These are phyloP conservation scores for Hermaeophaga mercurialis DNA, from an alignment of 2,888 invertebrate genomes.

Conservation along the genomic window DNA sequence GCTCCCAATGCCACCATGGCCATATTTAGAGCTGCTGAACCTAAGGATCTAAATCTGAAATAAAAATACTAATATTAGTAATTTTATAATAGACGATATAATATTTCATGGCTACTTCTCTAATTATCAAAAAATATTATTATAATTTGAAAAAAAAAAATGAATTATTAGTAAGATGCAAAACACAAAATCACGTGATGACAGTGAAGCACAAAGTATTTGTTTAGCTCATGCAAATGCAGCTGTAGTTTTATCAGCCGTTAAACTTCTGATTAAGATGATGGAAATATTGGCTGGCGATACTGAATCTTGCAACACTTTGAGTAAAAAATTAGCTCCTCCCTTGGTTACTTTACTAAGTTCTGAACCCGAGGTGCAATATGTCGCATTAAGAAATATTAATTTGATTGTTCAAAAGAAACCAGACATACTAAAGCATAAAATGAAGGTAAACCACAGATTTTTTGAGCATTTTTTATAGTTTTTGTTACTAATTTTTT, in stretches of 20 bases:
- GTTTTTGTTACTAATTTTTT: too few species aligned
- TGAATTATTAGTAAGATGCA: too few species aligned
- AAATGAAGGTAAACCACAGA: constrained; percentile 88
- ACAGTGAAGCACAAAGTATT: constrained; percentile 97
- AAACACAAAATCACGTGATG: too few species aligned
- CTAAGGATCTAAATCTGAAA: constrained; percentile 77
- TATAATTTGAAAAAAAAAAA: too few species aligned
- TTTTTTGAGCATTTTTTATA: neutral
- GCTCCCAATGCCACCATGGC: constrained; percentile 90
- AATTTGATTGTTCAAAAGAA: constrained; percentile 99
- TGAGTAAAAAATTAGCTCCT: constrained; percentile 98
- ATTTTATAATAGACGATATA: too few species aligned
- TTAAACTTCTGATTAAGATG: constrained; percentile 97
- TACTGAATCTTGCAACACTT: constrained; percentile 89
- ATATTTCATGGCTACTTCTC: too few species aligned
- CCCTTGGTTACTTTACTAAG: constrained; percentile 96
- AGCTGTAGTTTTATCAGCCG: constrained; percentile 97
- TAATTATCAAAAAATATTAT: too few species aligned
- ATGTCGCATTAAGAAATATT: constrained; percentile 97
- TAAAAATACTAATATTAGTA: constrained; percentile 14
- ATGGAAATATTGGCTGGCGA: constrained; percentile 93
- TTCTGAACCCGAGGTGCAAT: constrained; percentile 99
- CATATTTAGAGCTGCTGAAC: constrained; percentile 95
- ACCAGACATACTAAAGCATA: constrained; percentile 97
- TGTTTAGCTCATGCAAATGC: constrained; percentile 99